Evolutionary conservation across 2,797 vertebrate species (phyloP), one percentile per base, ranked within the genome.

Genomic region (Clarias laeviceps): DNA sequence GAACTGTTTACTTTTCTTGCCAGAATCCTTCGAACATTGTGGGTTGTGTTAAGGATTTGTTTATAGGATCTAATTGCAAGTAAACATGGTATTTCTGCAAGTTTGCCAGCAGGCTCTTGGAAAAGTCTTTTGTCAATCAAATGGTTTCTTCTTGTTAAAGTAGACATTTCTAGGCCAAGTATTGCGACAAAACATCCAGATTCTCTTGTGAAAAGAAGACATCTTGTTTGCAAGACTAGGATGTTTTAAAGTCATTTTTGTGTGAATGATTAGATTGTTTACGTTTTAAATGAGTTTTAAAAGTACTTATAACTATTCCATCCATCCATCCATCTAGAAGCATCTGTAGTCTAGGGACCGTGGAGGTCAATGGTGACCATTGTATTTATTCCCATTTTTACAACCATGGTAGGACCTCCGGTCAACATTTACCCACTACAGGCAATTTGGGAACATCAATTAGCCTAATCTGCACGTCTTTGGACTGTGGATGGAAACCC

Each of bases 71-170:
- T 56, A 56, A 56, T 22, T 27, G 3, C 8, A 17, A 17, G 20
- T 37, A 62, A 37, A 62, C 17, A 20, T 40, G 34, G 62, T 62
- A 79, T 37, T 24, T 57, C 0, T 37, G 32, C 1, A 15, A 18
- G 34, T 40, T 62, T 40, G 32, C 5, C 57, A 79, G 22, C 12
- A 79, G 34, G 22, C 20, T 40, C 22, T 34, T 79, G 77, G 14
- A 61, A 78, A 78, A 59, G 5, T 79, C 34, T 62, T 40, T 3
- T 9, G 22, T 62, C 77, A 79, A 79, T 79, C 34, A 62, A 40
- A 79, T n/a, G 22, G 20, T 1, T 1, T 79, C 32, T 3, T 64
- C 22, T 12, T 40, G 59, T 7, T 62, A n/a, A 79, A n/a, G 34
- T 17, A 27, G 12, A 61, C 77, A 79, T 40, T 62, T 79, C 32